Evolutionary conservation across 2,113 vertebrate genomes (phyloP).

Genomic region (Lophius piscatorius): DNA sequence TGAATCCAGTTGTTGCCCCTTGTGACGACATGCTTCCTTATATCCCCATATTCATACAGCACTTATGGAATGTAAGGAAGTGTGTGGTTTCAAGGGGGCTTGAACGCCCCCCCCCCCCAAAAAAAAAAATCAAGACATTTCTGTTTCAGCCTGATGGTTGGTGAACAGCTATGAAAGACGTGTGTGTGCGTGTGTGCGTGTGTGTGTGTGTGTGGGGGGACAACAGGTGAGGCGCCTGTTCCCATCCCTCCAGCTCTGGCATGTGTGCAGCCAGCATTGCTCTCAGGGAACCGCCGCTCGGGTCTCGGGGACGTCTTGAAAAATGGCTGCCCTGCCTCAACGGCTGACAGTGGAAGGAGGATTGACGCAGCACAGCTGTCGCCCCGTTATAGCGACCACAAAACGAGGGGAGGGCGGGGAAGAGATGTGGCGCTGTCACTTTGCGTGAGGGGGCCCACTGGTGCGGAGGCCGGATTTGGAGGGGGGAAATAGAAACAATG

Average conservation of each 20-base stretch:
- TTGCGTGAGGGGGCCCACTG: slow-evolving; percentile 48
- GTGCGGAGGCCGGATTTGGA: slow-evolving; percentile 51
- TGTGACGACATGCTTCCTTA: slow-evolving; percentile 98
- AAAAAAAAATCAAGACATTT: slow-evolving; percentile 16
- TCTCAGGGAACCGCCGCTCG: slow-evolving; percentile 42
- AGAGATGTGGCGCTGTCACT: slow-evolving; percentile 59
- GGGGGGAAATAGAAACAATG: slow-evolving; percentile 34
- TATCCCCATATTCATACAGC: slow-evolving; percentile 95
- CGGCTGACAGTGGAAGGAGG: slow-evolving; percentile 72
- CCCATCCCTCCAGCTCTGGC: slow-evolving; percentile 54
- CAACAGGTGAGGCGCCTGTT: slow-evolving; percentile 69
- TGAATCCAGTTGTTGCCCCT: slow-evolving; percentile 75
- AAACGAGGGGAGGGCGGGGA: slow-evolving; percentile 37
- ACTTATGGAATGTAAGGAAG: slow-evolving; percentile 99
- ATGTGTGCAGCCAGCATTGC: slow-evolving; percentile 59
- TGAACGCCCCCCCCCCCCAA: slow-evolving; percentile 21
- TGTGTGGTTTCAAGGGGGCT: slow-evolving; percentile 92
- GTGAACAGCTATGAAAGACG: no score
- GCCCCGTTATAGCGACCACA: slow-evolving; percentile 70
- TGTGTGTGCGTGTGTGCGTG: slow-evolving; percentile 12
- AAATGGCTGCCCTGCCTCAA: slow-evolving; percentile 52
- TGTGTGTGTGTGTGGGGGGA: slow-evolving; percentile 27
- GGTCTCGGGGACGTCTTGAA: slow-evolving; percentile 78
- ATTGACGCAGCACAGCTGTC: slow-evolving; percentile 81
- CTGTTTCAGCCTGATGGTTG: background rate